These are phyloP conservation scores for Drosophila bipectinata DNA, from an alignment of 1,140 invertebrate species.

Conservation along the genomic window DNA sequence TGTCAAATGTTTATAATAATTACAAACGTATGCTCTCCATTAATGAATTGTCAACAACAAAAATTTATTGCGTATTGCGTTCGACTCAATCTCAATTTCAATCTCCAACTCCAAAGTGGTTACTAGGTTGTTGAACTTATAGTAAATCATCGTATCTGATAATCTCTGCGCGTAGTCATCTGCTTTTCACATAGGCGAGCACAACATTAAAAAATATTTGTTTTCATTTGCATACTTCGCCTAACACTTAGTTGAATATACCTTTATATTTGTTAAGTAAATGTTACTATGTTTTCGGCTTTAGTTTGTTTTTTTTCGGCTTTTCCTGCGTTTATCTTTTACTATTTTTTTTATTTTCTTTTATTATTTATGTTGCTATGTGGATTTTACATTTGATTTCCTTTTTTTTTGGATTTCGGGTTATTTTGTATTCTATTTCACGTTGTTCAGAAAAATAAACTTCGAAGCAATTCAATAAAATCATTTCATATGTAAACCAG, in stretches of 20 bases:
- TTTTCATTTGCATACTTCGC: constrained; percentile 51
- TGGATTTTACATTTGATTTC: constrained; percentile 14
- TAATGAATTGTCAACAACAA: constrained; percentile 74
- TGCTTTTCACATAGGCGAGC: constrained; percentile 46
- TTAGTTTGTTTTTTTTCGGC: constrained; percentile 62
- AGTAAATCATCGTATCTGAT: constrained; percentile 31
- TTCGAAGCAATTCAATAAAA: constrained; percentile 76
- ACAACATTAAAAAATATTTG: constrained; percentile 72
- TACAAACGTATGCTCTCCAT: constrained; percentile 44
- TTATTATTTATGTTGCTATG: constrained; percentile 45
- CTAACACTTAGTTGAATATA: constrained; percentile 76
- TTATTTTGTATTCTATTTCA: constrained; percentile 74
- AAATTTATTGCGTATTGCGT: constrained; percentile 57
- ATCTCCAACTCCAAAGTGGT: constrained; percentile 30
- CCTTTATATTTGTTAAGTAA: constrained; percentile 54
- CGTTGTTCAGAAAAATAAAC: constrained; percentile 66
- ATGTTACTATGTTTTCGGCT: constrained; percentile 69
- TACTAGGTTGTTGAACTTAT: constrained; percentile 38
- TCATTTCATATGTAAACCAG: constrained; percentile 68
- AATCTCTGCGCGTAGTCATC: constrained; percentile 23
- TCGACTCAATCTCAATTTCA: constrained; percentile 12
- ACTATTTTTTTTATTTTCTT: constrained; percentile 68
- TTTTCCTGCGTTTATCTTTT: constrained; percentile 53
- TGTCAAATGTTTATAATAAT: constrained; percentile 80
- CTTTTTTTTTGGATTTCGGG: constrained; percentile 23